Conservation (phyloP, 2,797 vertebrate species). For the Otolemur crassicaudatus region DNA sequence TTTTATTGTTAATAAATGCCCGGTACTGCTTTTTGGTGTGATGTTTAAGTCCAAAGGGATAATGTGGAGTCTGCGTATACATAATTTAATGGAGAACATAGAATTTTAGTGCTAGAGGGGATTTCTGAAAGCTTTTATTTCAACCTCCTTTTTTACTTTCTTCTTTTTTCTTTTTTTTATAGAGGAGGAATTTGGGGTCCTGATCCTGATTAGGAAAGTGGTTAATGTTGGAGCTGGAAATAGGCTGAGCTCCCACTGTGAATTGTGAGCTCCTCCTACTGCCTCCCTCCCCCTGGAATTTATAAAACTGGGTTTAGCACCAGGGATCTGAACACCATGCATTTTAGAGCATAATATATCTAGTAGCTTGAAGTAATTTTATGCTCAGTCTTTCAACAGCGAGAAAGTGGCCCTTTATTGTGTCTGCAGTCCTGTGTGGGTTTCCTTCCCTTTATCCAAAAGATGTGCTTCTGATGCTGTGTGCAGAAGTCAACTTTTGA, state of each 20-base stretch:
- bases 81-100: constrained; percentile 69
- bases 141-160: neutral
- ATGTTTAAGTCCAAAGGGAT: constrained; percentile 74
- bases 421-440: neutral
- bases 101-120: constrained; percentile 59
- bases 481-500: neutral
- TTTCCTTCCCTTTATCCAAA: neutral
- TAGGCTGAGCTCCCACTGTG: neutral
- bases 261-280: neutral
- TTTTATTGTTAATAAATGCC: constrained; percentile 72
- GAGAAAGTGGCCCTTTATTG: neutral
- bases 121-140: constrained; percentile 48
- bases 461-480: neutral
- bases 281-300: neutral
- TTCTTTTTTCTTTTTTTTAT: neutral
- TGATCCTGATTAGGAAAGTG: neutral
- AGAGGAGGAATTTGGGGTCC: neutral
- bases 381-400: no score
- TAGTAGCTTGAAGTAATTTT: neutral
- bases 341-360: neutral
- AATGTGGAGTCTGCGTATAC: constrained; percentile 16
- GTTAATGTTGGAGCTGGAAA: neutral
- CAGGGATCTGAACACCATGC: neutral
- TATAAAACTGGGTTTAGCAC: neutral
- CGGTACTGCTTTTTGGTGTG: constrained; percentile 59